Evolutionary conservation across 2,797 vertebrate genomes (phyloP), one percentile per base, ranked within the genome.

Genomic region (Nasua narica): DNA sequence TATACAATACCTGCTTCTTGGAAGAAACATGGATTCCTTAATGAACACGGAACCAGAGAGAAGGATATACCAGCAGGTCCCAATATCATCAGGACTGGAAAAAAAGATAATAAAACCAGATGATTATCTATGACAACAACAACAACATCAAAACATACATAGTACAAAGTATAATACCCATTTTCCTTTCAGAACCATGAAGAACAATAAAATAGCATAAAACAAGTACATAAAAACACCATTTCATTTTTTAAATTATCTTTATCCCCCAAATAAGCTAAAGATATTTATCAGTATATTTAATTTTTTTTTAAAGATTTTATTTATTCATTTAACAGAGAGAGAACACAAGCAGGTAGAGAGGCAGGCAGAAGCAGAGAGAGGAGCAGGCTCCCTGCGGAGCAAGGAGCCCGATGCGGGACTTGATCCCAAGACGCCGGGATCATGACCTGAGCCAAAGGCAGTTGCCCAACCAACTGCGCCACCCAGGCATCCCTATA

Each of bases 11-110:
- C 99, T 99, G 99, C 99, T 99, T 97, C 99, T 99, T 91, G 99
- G 99, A 97, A 99, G 99, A 98, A 99, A 99, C 99, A 99, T 99
- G 96, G 99, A 99, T 97, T 99, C 99, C 98, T 99, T 99, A 98
- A 99, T 99, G 99, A 99, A 99, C 98, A 99, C 99, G 0, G 99
- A 99, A 82, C 99, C 99, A 77, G 99, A 99, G 83, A 99, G 99
- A 83, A 99, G 99, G 97, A 99, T 99, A 98, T 99, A 99, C 99
- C 99, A 99, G 98, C 99, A 99, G 98, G 99, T 99, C 78, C 99
- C 99, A 83, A 99, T 99, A 98, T 99, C 99, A 96, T 99, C 99
- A 27, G 99, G 99, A 97, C 99, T 99, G 98, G n/a, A 98, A 98
- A 95, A 92, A 97, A 81, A 87, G 56, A 92, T 0, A 54, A 97